A percentile compares a stretch with the other conserved stretches of the same genome.
These are phyloP conservation scores for Atrichornis clamosus DNA, from an alignment of 2,113 vertebrate species.

Conservation along the genomic window DNA sequence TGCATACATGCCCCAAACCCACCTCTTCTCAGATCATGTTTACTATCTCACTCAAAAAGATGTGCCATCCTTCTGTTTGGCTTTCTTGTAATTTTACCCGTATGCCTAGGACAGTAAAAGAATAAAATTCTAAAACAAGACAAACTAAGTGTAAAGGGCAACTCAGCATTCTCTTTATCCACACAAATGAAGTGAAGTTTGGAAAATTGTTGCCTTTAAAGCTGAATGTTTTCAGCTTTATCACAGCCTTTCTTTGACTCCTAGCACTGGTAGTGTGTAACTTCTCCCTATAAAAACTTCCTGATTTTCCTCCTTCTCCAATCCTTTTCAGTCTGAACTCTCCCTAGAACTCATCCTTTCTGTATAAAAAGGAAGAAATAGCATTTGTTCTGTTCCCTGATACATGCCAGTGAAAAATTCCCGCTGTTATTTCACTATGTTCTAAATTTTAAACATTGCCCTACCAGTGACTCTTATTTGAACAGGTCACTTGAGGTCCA, in stretches of 20 bases:
- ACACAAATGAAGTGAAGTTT: background rate
- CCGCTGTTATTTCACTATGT: background rate
- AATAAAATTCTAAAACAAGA: background rate
- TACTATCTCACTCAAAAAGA: background rate
- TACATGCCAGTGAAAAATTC: background rate
- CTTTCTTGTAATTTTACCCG: background rate
- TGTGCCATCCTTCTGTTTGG: background rate
- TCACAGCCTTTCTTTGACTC: background rate
- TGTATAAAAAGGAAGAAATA: background rate
- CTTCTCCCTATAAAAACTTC: background rate
- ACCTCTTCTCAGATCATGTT: background rate
- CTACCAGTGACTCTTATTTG: background rate
- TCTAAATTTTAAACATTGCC: background rate
- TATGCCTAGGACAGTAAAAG: background rate
- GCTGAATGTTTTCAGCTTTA: background rate
- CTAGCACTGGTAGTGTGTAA: background rate
- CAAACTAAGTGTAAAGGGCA: background rate
- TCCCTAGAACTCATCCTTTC: background rate
- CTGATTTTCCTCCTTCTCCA: background rate
- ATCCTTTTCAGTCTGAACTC: background rate
- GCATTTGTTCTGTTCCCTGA: background rate
- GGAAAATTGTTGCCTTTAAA: background rate
- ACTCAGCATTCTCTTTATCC: background rate
- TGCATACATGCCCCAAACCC: fast-evolving
- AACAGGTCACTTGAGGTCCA: background rate